Evolutionary conservation across 2,888 invertebrate species (phyloP).

Genomic region (Chrysodeixis includens): DNA sequence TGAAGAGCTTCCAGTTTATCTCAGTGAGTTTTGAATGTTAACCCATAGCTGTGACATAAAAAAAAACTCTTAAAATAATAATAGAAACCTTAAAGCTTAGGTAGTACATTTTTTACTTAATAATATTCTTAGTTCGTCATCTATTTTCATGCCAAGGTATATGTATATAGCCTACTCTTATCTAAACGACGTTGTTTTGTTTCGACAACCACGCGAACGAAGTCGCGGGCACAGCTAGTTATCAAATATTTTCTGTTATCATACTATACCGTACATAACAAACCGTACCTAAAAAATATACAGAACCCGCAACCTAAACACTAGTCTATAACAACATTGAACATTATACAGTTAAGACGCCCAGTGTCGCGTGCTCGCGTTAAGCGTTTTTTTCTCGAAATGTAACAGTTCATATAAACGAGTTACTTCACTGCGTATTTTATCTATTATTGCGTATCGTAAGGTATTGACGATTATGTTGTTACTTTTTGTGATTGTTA

Average conservation of each 20-base stretch:
- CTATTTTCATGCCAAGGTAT: no score
- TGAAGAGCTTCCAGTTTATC: no score
- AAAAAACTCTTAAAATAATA: no score
- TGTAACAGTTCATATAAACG: slow-evolving; percentile 43
- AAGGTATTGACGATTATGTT: slow-evolving; percentile 32
- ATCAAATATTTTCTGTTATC: neutral
- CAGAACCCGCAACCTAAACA: slow-evolving; percentile 3
- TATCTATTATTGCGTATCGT: slow-evolving; percentile 44
- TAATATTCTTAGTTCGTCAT: no score
- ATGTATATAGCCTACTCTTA: no score
- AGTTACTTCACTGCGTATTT: slow-evolving; percentile 37
- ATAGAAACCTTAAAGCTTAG: no score
- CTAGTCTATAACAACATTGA: slow-evolving; percentile 11
- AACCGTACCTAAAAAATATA: neutral
- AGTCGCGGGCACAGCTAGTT: no score
- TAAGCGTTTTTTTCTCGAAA: slow-evolving; percentile 32
- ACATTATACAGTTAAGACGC: slow-evolving; percentile 33
- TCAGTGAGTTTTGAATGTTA: no score
- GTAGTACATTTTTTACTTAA: no score
- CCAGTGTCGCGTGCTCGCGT: slow-evolving; percentile 39
- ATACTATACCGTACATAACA: neutral
- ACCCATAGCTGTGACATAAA: no score
- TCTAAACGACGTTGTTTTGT: no score
- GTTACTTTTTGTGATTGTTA: slow-evolving; percentile 27
- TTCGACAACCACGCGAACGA: no score